Conservation (phyloP, 2,888 invertebrate species). For the Tineola bisselliella region DNA sequence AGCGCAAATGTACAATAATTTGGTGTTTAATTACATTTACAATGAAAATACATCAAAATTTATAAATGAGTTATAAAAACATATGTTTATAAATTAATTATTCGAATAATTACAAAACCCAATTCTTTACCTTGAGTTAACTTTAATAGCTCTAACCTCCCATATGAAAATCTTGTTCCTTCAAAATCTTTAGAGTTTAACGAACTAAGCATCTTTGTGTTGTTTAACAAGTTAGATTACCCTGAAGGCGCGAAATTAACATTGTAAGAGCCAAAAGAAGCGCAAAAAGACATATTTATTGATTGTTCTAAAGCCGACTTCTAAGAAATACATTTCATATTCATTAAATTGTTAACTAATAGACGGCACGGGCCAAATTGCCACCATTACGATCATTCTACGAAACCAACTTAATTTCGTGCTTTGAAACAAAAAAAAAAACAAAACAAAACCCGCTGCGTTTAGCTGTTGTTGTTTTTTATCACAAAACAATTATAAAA, state of each 20-base stretch:
- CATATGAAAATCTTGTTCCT: too few relatives aligned
- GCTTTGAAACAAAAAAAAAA: neutral
- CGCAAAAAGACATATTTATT: neutral
- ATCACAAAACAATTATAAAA: slow-evolving; percentile 1
- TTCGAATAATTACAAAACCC: too few relatives aligned
- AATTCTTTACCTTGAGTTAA: too few relatives aligned
- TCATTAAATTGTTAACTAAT: slow-evolving; percentile 13
- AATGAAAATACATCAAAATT: too few relatives aligned
- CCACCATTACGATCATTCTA: slow-evolving; percentile 15
- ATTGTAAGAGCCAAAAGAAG: neutral
- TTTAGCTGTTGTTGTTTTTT: neutral
- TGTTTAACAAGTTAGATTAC: neutral
- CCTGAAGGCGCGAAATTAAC: neutral
- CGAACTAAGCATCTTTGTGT: neutral
- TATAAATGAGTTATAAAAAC: too few relatives aligned
- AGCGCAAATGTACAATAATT: too few relatives aligned
- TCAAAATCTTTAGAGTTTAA: too few relatives aligned
- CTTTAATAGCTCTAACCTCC: too few relatives aligned
- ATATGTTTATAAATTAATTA: too few relatives aligned
- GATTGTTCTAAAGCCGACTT: neutral
- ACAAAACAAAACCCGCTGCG: neutral
- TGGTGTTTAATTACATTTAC: too few relatives aligned
- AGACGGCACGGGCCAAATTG: slow-evolving; percentile 51
- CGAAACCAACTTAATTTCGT: slow-evolving; percentile 3
- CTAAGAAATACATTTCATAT: slow-evolving; percentile 6